Evolutionary conservation across 2,888 invertebrate genomes (phyloP), one percentile per base, ranked within the genome.

Genomic region (Phanerotoma sp.): DNA sequence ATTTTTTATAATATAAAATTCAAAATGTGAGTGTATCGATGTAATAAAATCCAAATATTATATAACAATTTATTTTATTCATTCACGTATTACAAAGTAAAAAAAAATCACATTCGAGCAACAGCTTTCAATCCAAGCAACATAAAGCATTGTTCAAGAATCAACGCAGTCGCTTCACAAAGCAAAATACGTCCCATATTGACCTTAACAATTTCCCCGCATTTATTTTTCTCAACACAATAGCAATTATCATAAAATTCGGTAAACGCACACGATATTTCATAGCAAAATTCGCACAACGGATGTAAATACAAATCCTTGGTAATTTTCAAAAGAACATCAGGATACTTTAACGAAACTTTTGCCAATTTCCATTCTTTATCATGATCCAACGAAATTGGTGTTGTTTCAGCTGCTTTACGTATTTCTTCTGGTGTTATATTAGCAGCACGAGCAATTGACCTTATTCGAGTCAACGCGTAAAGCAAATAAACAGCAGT

Each of bases 171-270:
- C 6, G 89, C 91, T 83, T 99, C 97, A 71, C 94, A 91, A 3
- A 99, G 80, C 66, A 96, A 83, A 64, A 99, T 84, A 57, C 99
- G 85, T 58, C 90, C 89, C 75, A 87, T 86, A 75, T 95, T 88
- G 7, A 98, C 86, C 71, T 89, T 89, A 2, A 88, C 77, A 64
- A 94, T 86, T 71, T 89, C 86, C 0, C 95, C 95, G 16, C 77
- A 51, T 72, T 86, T 82, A 77, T 96, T 89, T 75, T 94, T 96
- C 75, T 97, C 95, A 47, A 99, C 88, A 74, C 98, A 98, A 73
- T 98, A 99, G 78, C 99, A 99, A 67, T 83, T 87, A 73, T 97
- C 96, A 78, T 99, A 99, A 78, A 99, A 99, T 75, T 99, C 99
- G 0, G 93, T 88, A 74, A 98, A 99, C 2, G 87, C 83, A 5